A percentile compares a stretch with the other conserved stretches of the same genome.
Conservation (phyloP, 1,140 invertebrate species). For the Drosophila simulans region DNA sequence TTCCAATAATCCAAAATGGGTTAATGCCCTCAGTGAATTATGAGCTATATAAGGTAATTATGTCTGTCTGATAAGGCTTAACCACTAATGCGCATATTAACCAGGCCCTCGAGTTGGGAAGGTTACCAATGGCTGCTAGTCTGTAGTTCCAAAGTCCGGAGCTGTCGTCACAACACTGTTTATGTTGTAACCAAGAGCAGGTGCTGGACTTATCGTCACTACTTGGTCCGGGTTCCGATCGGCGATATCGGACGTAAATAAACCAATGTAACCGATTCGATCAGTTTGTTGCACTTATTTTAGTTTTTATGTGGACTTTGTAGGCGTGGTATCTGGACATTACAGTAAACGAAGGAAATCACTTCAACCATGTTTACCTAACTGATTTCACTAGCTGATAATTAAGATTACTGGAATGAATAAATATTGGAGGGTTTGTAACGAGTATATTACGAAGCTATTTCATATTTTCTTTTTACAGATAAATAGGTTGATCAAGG, state of each 20-base stretch:
- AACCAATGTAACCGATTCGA: slow-evolving; percentile 15
- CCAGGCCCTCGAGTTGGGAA: slow-evolving; percentile 23
- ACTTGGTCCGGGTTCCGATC: slow-evolving; percentile 6
- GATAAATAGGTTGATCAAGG: neutral
- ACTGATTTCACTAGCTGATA: slow-evolving; percentile 16
- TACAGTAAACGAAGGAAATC: slow-evolving; percentile 21
- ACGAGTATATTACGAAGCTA: neutral
- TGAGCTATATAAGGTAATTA: slow-evolving; percentile 16
- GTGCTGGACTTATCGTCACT: slow-evolving; percentile 29
- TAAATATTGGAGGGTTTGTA: neutral
- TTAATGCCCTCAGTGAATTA: slow-evolving; percentile 21
- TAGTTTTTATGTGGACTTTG: slow-evolving; percentile 15
- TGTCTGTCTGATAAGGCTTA: slow-evolving; percentile 43
- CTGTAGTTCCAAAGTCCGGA: slow-evolving; percentile 33
- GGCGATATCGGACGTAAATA: slow-evolving; percentile 23
- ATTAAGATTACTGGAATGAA: neutral
- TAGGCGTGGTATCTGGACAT: slow-evolving; percentile 11
- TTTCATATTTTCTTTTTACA: neutral
- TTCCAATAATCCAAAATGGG: slow-evolving; percentile 11
- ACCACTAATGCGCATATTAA: slow-evolving; percentile 20
- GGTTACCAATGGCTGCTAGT: neutral
- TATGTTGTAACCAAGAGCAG: slow-evolving; percentile 42
- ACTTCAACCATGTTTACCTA: slow-evolving; percentile 14
- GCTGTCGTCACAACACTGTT: slow-evolving; percentile 34
- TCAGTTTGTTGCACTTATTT: neutral